A percentile compares a stretch with the other conserved stretches of the same genome.
These are phyloP conservation scores for Cheilosia vernalis DNA, from an alignment of 2,888 invertebrate genomes.

Conservation along the genomic window DNA sequence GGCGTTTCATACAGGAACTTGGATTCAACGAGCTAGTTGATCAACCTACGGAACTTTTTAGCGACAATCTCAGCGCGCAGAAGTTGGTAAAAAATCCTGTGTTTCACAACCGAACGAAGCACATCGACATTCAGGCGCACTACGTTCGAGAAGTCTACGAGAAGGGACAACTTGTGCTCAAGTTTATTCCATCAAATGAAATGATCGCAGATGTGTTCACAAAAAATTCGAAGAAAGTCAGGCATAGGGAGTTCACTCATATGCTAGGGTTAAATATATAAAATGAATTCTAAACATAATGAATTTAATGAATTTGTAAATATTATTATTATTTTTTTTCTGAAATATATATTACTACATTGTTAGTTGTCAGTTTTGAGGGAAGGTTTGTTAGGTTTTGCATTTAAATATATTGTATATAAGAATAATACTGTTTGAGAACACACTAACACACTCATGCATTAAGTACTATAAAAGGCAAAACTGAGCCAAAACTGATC, in stretches of 20 bases:
- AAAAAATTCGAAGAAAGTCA: slow-evolving; percentile 3
- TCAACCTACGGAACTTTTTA: background rate
- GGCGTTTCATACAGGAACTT: slow-evolving; percentile 28
- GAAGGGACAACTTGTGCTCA: slow-evolving; percentile 15
- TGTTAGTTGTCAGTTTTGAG: too few relatives aligned
- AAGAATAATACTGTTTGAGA: too few relatives aligned
- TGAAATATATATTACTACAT: too few relatives aligned
- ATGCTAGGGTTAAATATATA: background rate
- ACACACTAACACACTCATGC: too few relatives aligned
- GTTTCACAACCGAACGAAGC: background rate
- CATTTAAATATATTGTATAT: too few relatives aligned
- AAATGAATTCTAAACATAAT: background rate
- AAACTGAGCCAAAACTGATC: too few relatives aligned
- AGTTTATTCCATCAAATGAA: slow-evolving; percentile 14
- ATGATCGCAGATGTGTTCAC: too few relatives aligned
- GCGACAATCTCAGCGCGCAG: slow-evolving; percentile 26
- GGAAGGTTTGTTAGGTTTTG: too few relatives aligned
- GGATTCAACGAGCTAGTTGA: background rate
- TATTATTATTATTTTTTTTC: too few relatives aligned
- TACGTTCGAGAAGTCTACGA: slow-evolving; percentile 17
- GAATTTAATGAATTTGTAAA: too few relatives aligned
- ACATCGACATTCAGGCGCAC: slow-evolving; percentile 25
- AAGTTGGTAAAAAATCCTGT: too few relatives aligned
- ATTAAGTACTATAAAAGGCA: too few relatives aligned
- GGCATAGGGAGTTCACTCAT: slow-evolving; percentile 5